Evolutionary conservation across 2,888 invertebrate species (phyloP).

Genomic region (Apodemia hepburni): DNA sequence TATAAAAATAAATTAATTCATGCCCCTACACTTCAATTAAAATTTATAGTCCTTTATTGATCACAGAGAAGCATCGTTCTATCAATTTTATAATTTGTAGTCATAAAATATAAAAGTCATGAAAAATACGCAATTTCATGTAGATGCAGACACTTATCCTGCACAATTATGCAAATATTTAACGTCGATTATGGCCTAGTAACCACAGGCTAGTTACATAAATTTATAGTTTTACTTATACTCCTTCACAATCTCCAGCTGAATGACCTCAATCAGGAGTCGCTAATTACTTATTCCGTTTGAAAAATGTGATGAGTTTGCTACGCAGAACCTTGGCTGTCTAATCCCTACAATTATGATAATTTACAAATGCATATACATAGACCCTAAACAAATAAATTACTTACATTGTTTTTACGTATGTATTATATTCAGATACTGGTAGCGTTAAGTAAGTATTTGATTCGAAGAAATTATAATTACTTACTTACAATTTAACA

Average conservation of each 20-base stretch:
- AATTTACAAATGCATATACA: background rate
- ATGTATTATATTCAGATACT: too few species aligned
- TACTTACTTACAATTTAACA: too few species aligned
- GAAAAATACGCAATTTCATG: constrained; percentile 75
- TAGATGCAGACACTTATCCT: constrained; percentile 70
- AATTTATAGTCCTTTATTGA: constrained; percentile 18
- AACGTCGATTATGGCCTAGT: constrained; percentile 68
- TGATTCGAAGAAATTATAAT: too few species aligned
- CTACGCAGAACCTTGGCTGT: constrained; percentile 23
- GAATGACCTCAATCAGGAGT: constrained; percentile 40
- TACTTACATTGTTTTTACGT: too few species aligned
- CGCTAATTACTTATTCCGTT: constrained; percentile 39
- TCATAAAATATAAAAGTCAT: constrained; percentile 59
- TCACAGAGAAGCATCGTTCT: constrained; percentile 18
- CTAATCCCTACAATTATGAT: constrained; percentile 22
- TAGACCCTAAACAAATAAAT: too few species aligned
- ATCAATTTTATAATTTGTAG: constrained; percentile 40
- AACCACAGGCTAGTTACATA: constrained; percentile 62
- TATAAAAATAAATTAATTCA: background rate
- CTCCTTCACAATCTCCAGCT: constrained; percentile 26
- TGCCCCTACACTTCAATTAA: constrained; percentile 14
- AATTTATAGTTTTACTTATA: constrained; percentile 53
- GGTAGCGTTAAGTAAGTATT: too few species aligned
- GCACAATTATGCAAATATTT: constrained; percentile 74
- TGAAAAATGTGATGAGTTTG: constrained; percentile 28